Conservation (phyloP, 2,113 vertebrate genomes). For the Brachyhypopomus gauderio region DNA sequence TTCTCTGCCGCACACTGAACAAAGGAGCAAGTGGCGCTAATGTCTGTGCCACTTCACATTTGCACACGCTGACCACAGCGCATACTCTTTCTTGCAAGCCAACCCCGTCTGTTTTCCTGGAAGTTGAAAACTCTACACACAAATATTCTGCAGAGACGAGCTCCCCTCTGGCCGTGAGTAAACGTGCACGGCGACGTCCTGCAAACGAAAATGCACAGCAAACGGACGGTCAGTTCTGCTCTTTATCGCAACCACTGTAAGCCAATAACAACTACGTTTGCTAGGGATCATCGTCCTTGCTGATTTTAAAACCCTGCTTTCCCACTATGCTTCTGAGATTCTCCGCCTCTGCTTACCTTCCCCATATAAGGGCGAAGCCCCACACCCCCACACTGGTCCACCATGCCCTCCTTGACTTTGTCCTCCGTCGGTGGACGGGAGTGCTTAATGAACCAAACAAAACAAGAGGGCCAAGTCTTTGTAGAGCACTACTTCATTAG, state of each 20-base stretch:
- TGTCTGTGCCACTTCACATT: constrained; percentile 11
- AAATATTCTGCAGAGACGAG: too few species aligned
- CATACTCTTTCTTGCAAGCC: neutral
- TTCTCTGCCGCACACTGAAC: neutral
- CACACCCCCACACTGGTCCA: neutral
- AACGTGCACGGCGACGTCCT: neutral
- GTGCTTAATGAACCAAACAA: neutral
- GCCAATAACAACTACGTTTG: too few species aligned
- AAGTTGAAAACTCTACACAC: neutral
- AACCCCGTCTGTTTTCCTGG: neutral
- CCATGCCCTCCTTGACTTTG: neutral
- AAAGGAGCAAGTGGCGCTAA: constrained; percentile 3
- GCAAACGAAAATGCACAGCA: too few species aligned
- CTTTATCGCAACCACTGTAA: too few species aligned
- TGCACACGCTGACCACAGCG: neutral
- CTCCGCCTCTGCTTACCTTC: neutral
- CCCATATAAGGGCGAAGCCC: neutral
- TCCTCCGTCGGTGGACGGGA: neutral
- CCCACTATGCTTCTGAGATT: neutral
- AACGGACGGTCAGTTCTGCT: too few species aligned
- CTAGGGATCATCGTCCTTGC: too few species aligned
- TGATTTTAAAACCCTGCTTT: neutral
- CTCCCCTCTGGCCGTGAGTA: neutral
- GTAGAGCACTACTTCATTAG: constrained; percentile 15
- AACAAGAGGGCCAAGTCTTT: neutral